These are phyloP conservation scores for Tanypteryx hageni DNA, from an alignment of 2,888 invertebrate species.

Conservation along the genomic window DNA sequence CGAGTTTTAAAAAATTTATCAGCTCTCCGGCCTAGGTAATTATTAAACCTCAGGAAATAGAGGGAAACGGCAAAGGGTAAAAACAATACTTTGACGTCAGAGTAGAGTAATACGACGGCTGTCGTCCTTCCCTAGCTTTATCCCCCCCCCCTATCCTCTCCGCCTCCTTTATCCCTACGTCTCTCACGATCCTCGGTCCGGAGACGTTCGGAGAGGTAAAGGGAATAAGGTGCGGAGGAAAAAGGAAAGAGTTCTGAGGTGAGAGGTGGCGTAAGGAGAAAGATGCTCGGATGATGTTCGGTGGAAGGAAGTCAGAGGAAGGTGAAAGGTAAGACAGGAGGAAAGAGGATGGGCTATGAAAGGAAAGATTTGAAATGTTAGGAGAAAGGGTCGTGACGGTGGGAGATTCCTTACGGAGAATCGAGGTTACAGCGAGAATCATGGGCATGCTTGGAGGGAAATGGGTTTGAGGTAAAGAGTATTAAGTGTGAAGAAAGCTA, in stretches of 20 bases:
- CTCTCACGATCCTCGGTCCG: not conserved
- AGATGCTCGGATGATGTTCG: not conserved
- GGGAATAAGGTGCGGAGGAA: not conserved
- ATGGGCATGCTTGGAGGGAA: no score
- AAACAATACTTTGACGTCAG: not conserved
- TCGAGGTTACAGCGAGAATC: not conserved
- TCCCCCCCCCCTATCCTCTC: not conserved
- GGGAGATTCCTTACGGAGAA: not conserved
- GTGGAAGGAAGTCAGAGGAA: not conserved
- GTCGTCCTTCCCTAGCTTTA: not conserved
- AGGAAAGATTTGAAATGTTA: not conserved
- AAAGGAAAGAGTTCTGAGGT: not conserved
- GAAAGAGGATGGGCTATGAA: not conserved
- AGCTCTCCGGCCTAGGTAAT: slow-evolving; percentile 15
- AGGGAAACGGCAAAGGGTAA: not conserved
- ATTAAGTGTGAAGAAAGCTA: not conserved
- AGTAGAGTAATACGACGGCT: not conserved
- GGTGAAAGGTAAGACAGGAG: not conserved
- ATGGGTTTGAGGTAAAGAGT: not conserved
- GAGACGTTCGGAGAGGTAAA: not conserved
- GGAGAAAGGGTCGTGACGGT: not conserved
- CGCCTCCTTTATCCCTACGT: no score
- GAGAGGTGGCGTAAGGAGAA: not conserved
- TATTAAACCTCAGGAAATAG: slow-evolving; percentile 43
- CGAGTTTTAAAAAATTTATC: slow-evolving; percentile 13